phyloP scores from a whole-genome alignment of 2,113 vertebrate species.

The Tachuris rubrigastra region DNA sequence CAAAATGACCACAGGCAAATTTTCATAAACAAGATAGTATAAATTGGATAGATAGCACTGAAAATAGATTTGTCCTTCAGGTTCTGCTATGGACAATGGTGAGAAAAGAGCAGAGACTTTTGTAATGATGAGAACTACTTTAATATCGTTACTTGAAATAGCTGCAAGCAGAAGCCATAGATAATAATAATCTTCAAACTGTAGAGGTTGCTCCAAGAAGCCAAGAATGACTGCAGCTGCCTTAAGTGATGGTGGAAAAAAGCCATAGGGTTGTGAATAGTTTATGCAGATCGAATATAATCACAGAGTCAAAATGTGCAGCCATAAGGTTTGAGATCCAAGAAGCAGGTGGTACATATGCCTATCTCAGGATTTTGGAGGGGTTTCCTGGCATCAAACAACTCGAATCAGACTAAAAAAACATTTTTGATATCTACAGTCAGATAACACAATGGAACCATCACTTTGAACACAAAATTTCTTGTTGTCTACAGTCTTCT shows the following conservation, averaged over 20 bases:
- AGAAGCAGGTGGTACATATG: constrained; percentile 54
- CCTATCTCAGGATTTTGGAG: constrained; percentile 31
- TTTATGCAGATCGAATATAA: constrained; percentile 39
- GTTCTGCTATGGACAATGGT: background rate
- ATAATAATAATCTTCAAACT: constrained; percentile 34
- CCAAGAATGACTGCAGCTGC: constrained; percentile 38
- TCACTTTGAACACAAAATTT: background rate
- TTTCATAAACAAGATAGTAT: background rate
- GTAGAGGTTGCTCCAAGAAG: constrained; percentile 24
- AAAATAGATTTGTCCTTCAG: constrained; percentile 29
- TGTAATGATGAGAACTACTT: constrained; percentile 20
- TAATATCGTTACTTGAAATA: constrained; percentile 33
- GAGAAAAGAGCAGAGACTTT: background rate
- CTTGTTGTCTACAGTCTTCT: background rate
- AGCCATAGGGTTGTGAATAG: constrained; percentile 9
- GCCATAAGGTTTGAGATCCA: constrained; percentile 30
- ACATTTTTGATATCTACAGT: background rate
- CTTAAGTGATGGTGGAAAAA: constrained; percentile 38
- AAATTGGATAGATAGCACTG: background rate
- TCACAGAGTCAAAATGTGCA: constrained; percentile 44
- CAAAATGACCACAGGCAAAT: background rate
- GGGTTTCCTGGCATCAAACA: background rate
- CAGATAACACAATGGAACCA: background rate
- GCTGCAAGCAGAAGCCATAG: constrained; percentile 21
- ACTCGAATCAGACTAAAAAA: constrained; percentile 21